These are phyloP conservation scores for Neodiprion virginianus DNA, from an alignment of 1,140 invertebrate species.

Conservation along the genomic window DNA sequence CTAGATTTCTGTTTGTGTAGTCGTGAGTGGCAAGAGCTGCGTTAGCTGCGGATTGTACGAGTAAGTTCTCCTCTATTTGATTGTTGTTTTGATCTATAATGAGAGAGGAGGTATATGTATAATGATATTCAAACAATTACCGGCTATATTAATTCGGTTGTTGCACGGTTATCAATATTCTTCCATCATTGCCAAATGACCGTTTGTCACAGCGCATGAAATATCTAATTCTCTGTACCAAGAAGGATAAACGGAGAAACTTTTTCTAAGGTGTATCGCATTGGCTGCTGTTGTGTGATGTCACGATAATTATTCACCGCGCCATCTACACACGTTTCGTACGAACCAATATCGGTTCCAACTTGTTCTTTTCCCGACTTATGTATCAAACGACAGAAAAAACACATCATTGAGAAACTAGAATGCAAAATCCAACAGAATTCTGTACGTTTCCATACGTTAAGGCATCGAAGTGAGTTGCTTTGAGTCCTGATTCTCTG, in stretches of 20 bases:
- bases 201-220: neutral
- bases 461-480: no score
- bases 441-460: no score
- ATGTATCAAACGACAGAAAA: no score
- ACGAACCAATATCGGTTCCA: no score
- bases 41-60: conserved; percentile 46
- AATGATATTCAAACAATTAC: no score
- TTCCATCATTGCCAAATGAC: neutral
- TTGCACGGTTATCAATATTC: neutral
- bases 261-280: conserved; percentile 16
- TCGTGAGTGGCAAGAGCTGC: conserved; percentile 58
- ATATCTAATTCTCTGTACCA: neutral
- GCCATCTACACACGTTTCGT: no score
- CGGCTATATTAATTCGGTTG: neutral
- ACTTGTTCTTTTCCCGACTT: no score
- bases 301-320: no score
- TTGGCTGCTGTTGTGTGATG: no score
- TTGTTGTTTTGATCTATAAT: conserved; percentile 59
- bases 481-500: no score
- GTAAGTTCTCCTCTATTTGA: conserved; percentile 43
- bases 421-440: no score
- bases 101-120: neutral
- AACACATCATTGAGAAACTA: no score
- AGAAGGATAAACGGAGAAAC: conserved; percentile 17
- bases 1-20: conserved; percentile 55